These are phyloP conservation scores for Pachycephus smyrnensis DNA, from an alignment of 2,888 invertebrate genomes.

Conservation along the genomic window DNA sequence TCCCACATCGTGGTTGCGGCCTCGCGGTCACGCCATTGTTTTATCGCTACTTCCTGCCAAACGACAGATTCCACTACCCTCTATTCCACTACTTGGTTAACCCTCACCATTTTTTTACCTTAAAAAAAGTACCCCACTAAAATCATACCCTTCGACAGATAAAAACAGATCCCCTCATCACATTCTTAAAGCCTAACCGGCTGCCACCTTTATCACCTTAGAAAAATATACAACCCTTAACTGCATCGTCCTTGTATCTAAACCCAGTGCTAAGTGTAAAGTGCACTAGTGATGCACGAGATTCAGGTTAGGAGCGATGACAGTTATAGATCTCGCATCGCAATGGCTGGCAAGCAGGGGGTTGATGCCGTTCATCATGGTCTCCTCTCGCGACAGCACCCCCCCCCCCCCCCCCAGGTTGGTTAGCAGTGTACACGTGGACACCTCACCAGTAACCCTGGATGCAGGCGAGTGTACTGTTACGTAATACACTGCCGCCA, in stretches of 20 bases:
- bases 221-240: neutral
- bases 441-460: constrained; percentile 41
- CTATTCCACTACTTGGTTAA: neutral
- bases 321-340: constrained; percentile 62
- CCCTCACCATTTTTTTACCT: neutral
- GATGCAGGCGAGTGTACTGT: constrained; percentile 47
- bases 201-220: neutral
- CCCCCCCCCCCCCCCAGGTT: constrained; percentile 22
- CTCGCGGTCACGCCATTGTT: constrained; percentile 25
- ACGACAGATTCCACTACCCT: neutral
- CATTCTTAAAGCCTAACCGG: neutral
- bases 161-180: neutral
- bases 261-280: neutral
- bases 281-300: constrained; percentile 20
- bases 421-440: constrained; percentile 43
- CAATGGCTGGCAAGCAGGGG: constrained; percentile 52
- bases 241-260: neutral
- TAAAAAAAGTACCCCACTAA: neutral
- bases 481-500: constrained; percentile 55
- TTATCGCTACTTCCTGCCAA: neutral
- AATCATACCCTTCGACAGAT: neutral
- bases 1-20: constrained; percentile 56
- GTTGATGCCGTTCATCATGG: constrained; percentile 56
- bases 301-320: constrained; percentile 60
- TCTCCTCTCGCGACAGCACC: constrained; percentile 15